Conservation (phyloP, 2,888 invertebrate genomes). For the Conops quadrifasciatus region DNA sequence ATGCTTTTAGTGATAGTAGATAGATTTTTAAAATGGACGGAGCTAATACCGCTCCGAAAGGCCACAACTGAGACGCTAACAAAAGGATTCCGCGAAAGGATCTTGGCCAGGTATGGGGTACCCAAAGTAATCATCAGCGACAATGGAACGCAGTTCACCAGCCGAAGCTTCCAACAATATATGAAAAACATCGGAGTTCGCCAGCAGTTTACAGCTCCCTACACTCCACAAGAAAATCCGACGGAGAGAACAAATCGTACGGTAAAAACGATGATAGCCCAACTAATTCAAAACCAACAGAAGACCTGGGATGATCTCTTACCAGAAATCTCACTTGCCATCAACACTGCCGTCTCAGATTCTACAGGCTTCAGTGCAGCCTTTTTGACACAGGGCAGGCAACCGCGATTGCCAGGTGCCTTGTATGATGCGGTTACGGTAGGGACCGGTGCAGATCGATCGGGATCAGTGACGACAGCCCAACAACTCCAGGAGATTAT, state of each 20-base stretch:
- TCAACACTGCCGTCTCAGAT: neutral
- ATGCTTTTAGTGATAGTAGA: conserved; percentile 17
- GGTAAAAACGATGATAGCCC: conserved; percentile 7
- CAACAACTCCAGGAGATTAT: neutral
- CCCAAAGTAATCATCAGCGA: neutral
- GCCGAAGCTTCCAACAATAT: neutral
- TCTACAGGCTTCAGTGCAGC: conserved; percentile 19
- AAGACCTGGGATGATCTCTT: neutral
- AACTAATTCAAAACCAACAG: conserved; percentile 1
- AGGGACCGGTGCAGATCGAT: neutral
- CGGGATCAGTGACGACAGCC: neutral
- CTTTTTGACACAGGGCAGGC: conserved; percentile 19
- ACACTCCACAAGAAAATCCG: conserved; percentile 4
- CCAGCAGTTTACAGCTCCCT: conserved; percentile 12
- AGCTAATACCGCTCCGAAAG: neutral
- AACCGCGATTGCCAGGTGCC: conserved; percentile 1
- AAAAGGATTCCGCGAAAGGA: neutral
- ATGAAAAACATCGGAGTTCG: neutral
- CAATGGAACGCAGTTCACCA: conserved; percentile 11
- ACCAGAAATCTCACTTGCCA: neutral
- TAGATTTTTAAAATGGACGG: conserved; percentile 26
- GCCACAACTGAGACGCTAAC: neutral
- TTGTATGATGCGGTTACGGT: conserved; percentile 7
- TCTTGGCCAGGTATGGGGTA: neutral
- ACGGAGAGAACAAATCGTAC: conserved; percentile 1